These are phyloP conservation scores for Cheilosia grossa DNA, from an alignment of 2,888 invertebrate genomes.

Conservation along the genomic window DNA sequence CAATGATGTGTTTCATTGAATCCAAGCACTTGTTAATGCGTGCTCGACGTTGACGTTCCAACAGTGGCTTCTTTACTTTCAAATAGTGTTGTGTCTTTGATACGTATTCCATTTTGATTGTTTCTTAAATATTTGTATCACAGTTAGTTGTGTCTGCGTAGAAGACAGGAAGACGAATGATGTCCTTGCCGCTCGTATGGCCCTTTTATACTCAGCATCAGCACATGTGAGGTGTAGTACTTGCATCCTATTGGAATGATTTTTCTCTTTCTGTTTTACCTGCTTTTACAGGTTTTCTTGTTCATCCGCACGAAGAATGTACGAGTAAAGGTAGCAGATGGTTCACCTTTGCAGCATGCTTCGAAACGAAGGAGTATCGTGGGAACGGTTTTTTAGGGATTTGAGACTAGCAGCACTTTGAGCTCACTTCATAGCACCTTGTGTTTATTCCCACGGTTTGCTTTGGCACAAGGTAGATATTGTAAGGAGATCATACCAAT, in stretches of 20 bases:
- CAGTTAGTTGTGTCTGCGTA: constrained; percentile 1
- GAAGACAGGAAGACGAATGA: constrained; percentile 78
- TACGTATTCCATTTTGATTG: constrained; percentile 82
- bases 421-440: constrained; percentile 60
- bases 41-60: constrained; percentile 93
- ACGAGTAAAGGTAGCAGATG: constrained; percentile 39
- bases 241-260: constrained; percentile 38
- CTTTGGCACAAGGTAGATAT: neutral
- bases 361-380: constrained; percentile 27
- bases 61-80: constrained; percentile 96
- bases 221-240: neutral
- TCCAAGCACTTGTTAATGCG: constrained; percentile 95
- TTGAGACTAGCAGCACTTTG: constrained; percentile 63
- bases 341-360: constrained; percentile 7
- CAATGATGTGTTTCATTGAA: constrained; percentile 94
- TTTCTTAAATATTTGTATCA: constrained; percentile 2
- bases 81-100: constrained; percentile 94
- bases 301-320: constrained; percentile 28
- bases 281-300: constrained; percentile 50
- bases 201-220: constrained; percentile 77
- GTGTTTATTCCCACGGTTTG: constrained; percentile 52
- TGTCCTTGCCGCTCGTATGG: constrained; percentile 63
- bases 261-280: constrained; percentile 44
- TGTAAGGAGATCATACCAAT: neutral
- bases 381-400: constrained; percentile 59